Evolutionary conservation across 2,113 vertebrate species (phyloP).

Genomic region (Chionis minor): DNA sequence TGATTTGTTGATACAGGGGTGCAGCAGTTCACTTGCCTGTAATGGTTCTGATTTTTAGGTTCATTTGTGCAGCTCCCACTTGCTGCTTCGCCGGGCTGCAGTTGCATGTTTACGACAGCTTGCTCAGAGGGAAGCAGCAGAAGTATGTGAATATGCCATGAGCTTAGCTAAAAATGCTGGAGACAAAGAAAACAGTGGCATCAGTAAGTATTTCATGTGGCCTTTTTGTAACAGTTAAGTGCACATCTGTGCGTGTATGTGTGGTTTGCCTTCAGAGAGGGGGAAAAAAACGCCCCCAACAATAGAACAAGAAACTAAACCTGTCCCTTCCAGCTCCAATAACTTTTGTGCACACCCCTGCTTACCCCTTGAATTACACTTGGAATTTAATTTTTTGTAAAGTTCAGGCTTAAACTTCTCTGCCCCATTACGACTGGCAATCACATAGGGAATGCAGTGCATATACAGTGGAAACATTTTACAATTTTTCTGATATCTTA

Average conservation of each 20-base stretch:
- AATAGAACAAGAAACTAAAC: not conserved
- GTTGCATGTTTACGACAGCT: conserved; percentile 96
- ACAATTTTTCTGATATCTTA: not conserved
- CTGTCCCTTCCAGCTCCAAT: not conserved
- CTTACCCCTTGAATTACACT: not conserved
- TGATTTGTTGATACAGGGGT: not conserved
- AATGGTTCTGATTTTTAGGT: conserved; percentile 77
- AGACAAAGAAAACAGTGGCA: conserved; percentile 84
- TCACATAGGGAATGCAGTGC: not conserved
- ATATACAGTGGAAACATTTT: not conserved
- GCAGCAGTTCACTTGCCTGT: not conserved
- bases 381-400: not conserved
- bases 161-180: conserved; percentile 88
- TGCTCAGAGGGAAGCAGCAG: conserved; percentile 93
- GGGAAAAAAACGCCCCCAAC: rapidly evolving
- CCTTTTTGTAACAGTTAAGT: not conserved
- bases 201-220: conserved; percentile 78
- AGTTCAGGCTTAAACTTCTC: not conserved
- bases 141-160: conserved; percentile 98
- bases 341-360: not conserved
- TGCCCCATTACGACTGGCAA: not conserved
- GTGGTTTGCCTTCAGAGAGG: not conserved
- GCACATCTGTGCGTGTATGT: rapidly evolving
- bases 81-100: conserved; percentile 91
- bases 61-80: conserved; percentile 94